Base-by-base conservation (phyloP, 2,113 vertebrate genomes). In the Psammodynastes pulverulentus region DNA sequence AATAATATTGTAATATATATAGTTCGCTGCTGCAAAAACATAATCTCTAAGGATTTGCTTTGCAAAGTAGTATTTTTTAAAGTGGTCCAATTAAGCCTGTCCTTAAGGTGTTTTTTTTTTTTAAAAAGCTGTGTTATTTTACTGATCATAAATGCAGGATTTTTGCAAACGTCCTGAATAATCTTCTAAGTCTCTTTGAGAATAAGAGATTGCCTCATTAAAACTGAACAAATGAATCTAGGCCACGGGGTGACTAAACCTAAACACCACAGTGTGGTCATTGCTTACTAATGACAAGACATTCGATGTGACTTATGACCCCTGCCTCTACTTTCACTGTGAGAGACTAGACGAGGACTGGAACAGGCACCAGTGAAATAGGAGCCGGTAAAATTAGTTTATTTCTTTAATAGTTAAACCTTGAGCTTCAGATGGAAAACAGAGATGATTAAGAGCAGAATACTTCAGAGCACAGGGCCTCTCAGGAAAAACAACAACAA, bases 1-100 rank as follows among this genome's bases (percentile, higher is more conserved):
- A 89, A n/a, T 29, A 19, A 79, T 53, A 88, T 86, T 91, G 26
- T 86, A 91, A 84, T n/a, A 72, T 91, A 51, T 51, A 52, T 52
- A 91, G 53, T 19, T 91, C 12, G 21, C 24, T 84, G 46, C 52
- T 92, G 88, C 53, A 39, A 84, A 90, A 86, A 91, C 39, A 34
- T 92, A 67, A 90, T 90, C 79, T 0, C 0, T 56, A 72, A 72
- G 15, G 9, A 9, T 87, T 94, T 90, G 13, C 24, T 93, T 90
- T 89, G 48, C 88, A 91, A 91, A 87, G 26, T 24, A 90, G 29
- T 29, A 6, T 88, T 88, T 91, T 67, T 88, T 56, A 0, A 87
- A 89, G 17, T 51, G 23, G 4, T 67, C 23, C 92, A 79, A 88
- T 89, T 92, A 92, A 90, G 5, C 48, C 23, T 39, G 58, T 39